These are phyloP conservation scores for Digitonthophagus gazella DNA, from an alignment of 2,888 invertebrate species.

Conservation along the genomic window DNA sequence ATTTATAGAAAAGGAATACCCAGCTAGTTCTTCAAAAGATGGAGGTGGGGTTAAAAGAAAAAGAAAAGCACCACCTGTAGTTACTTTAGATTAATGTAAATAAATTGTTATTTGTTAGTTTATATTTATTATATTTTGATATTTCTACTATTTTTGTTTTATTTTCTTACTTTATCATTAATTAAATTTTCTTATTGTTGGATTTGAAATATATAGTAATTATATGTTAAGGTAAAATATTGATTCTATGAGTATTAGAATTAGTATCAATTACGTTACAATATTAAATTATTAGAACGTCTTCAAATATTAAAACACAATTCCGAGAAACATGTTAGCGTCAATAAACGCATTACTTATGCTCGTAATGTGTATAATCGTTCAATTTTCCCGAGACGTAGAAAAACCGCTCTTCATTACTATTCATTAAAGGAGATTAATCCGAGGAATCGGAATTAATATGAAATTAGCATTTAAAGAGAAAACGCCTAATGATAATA, in stretches of 20 bases:
- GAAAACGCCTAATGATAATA: slow-evolving; percentile 21
- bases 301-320: neutral
- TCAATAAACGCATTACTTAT: neutral
- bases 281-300: neutral
- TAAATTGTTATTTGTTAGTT: neutral
- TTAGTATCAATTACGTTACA: neutral
- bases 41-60: slow-evolving; percentile 22
- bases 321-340: neutral
- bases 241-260: neutral
- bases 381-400: neutral
- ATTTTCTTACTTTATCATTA: no score
- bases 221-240: no score
- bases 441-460: neutral
- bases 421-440: neutral
- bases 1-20: slow-evolving; percentile 28
- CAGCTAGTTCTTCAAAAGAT: slow-evolving; percentile 10
- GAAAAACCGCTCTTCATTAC: neutral
- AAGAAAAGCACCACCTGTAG: slow-evolving; percentile 22
- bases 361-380: neutral
- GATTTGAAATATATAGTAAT: no score
- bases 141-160: neutral
- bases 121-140: slow-evolving; percentile 10
- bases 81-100: slow-evolving; percentile 1
- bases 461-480: slow-evolving; percentile 23
- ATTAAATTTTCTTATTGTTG: no score